Conservation (phyloP, 2,797 vertebrate species). For the Amblyopsis hoosieri region DNA sequence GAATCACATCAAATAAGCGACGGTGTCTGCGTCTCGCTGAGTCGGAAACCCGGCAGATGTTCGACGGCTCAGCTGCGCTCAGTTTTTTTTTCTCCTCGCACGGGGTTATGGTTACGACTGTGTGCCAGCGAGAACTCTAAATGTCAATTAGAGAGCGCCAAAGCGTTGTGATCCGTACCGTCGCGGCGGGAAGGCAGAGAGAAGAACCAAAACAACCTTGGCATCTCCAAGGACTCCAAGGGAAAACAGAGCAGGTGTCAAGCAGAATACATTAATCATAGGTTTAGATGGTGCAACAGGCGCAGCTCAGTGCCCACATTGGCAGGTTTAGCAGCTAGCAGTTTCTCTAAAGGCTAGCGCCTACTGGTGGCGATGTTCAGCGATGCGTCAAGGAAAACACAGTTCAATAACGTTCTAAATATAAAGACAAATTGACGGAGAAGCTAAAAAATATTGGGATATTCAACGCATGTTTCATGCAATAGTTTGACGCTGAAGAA, state of each 20-base stretch:
- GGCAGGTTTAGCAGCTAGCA: slow-evolving; percentile 3
- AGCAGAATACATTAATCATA: slow-evolving; percentile 28
- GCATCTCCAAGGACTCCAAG: slow-evolving; percentile 35
- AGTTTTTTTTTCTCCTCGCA: neutral
- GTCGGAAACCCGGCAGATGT: slow-evolving; percentile 60
- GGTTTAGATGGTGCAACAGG: slow-evolving; percentile 9
- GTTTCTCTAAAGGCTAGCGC: neutral
- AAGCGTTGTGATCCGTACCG: slow-evolving; percentile 36
- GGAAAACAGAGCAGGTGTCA: slow-evolving; percentile 19
- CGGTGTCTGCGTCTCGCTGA: slow-evolving; percentile 48
- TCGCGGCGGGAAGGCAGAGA: neutral
- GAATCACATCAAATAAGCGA: slow-evolving; percentile 49
- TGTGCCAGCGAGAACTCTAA: slow-evolving; percentile 35
- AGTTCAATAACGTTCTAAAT: no score
- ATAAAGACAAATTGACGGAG: no score
- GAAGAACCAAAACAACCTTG: slow-evolving; percentile 24
- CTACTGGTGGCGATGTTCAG: no score
- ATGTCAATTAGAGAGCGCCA: slow-evolving; percentile 46
- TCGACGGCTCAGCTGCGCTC: slow-evolving; percentile 46
- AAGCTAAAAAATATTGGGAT: no score
- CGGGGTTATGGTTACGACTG: slow-evolving; percentile 4
- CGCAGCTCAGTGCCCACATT: neutral
- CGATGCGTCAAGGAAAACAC: no score
- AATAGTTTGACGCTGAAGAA: no score
- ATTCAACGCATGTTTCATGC: no score